These are phyloP conservation scores for Cosmia pyralina DNA, from an alignment of 2,888 invertebrate species.

Conservation along the genomic window DNA sequence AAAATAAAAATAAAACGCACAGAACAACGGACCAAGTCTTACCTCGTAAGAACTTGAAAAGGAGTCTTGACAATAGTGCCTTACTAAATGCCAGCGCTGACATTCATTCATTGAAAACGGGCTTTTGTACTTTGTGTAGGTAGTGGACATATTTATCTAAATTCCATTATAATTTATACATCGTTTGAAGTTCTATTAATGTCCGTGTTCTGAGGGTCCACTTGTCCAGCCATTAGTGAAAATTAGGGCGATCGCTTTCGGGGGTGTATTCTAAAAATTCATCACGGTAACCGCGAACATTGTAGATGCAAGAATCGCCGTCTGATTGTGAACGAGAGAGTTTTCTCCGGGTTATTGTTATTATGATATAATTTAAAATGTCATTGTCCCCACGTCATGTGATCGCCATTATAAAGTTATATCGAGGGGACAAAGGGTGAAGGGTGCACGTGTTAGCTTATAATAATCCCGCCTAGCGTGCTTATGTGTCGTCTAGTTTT, in stretches of 20 bases:
- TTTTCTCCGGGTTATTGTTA: constrained; percentile 67
- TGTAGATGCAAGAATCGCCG: constrained; percentile 77
- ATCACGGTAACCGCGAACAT: constrained; percentile 75
- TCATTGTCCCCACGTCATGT: constrained; percentile 78
- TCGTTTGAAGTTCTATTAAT: constrained; percentile 57
- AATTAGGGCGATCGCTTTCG: constrained; percentile 78
- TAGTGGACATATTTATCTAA: constrained; percentile 32
- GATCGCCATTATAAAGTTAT: constrained; percentile 78
- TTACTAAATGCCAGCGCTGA: constrained; percentile 50
- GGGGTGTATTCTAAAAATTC: constrained; percentile 77
- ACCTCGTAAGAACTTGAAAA: constrained; percentile 60
- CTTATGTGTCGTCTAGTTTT: constrained; percentile 63
- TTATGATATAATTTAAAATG: constrained; percentile 87
- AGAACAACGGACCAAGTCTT: constrained; percentile 36
- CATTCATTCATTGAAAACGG: constrained; percentile 25
- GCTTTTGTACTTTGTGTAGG: constrained; percentile 25
- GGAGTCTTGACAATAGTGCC: constrained; percentile 67
- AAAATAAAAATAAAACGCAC: constrained; percentile 61
- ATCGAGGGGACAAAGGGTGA: constrained; percentile 83
- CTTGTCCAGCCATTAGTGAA: constrained; percentile 77
- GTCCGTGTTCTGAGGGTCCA: constrained; percentile 73
- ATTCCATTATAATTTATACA: constrained; percentile 56
- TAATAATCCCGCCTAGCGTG: constrained; percentile 72
- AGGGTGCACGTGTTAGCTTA: constrained; percentile 82
- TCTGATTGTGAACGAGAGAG: constrained; percentile 67